These are phyloP conservation scores for Halyomorpha halys DNA, from an alignment of 1,140 invertebrate species.

Conservation along the genomic window DNA sequence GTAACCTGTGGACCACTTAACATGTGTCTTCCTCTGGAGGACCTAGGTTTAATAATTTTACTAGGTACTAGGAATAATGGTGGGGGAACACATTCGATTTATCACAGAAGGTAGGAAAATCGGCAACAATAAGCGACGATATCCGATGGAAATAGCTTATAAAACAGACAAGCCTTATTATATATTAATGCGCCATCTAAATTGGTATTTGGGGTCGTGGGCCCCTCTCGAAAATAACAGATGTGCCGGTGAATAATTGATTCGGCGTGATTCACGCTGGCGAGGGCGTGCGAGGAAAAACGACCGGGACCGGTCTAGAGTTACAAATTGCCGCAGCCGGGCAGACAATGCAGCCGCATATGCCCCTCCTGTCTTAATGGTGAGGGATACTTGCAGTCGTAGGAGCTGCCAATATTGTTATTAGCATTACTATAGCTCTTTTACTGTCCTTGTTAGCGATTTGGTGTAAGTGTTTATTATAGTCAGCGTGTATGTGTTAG, in stretches of 20 bases:
- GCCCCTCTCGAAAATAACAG: conserved; percentile 15
- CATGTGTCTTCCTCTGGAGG: no score
- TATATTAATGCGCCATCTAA: conserved; percentile 7
- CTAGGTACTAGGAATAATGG: no score
- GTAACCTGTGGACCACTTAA: no score
- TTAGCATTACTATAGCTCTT: no score
- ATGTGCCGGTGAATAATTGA: conserved; percentile 18
- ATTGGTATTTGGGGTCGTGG: conserved; percentile 4
- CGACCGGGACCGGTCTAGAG: neutral
- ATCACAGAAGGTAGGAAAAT: neutral
- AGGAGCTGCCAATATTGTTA: no score
- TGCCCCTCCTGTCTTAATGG: neutral
- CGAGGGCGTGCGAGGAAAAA: conserved; percentile 5
- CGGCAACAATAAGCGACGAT: neutral
- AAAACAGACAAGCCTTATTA: conserved; percentile 3
- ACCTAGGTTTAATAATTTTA: no score
- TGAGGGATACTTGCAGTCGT: no score
- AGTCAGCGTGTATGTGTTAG: no score
- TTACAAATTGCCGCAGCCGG: conserved; percentile 6
- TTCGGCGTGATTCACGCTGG: conserved; percentile 7
- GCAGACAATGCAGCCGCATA: conserved; percentile 7
- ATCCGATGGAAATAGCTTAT: neutral
- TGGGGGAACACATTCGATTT: no score
- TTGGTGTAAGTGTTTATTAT: no score
- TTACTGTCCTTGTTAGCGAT: no score